Evolutionary conservation across 2,888 invertebrate genomes (phyloP).

Genomic region (Teleogryllus oceanicus): DNA sequence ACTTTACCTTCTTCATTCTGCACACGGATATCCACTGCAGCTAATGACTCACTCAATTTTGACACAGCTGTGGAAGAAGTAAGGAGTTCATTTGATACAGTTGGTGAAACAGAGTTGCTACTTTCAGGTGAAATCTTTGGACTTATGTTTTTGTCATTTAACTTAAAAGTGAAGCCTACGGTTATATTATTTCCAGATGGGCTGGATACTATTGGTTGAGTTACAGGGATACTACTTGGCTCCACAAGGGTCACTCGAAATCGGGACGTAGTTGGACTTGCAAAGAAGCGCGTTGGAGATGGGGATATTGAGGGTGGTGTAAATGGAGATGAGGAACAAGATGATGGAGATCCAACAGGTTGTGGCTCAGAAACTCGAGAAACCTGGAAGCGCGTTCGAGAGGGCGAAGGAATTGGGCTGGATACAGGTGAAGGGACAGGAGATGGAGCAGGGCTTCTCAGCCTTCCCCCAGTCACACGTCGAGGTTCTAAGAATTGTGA

Average conservation of each 20-base stretch:
- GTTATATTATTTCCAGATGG: constrained; percentile 43
- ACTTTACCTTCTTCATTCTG: background rate
- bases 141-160: constrained; percentile 18
- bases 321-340: constrained; percentile 21
- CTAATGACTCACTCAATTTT: background rate
- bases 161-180: constrained; percentile 44
- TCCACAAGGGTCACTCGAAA: constrained; percentile 48
- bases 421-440: constrained; percentile 64
- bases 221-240: constrained; percentile 36
- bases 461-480: constrained; percentile 51
- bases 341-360: constrained; percentile 44
- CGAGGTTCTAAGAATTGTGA: constrained; percentile 44
- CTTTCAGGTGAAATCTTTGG: background rate
- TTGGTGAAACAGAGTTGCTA: constrained; percentile 20
- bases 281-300: constrained; percentile 35
- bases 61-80: background rate
- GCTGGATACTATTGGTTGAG: constrained; percentile 39
- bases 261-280: constrained; percentile 39
- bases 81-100: background rate
- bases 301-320: constrained; percentile 33
- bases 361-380: constrained; percentile 49
- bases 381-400: constrained; percentile 49
- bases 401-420: constrained; percentile 61
- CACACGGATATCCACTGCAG: background rate
- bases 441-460: constrained; percentile 64